phyloP scores from a whole-genome alignment of 2,888 invertebrate genomes.

The Linnaemya vulpina region DNA sequence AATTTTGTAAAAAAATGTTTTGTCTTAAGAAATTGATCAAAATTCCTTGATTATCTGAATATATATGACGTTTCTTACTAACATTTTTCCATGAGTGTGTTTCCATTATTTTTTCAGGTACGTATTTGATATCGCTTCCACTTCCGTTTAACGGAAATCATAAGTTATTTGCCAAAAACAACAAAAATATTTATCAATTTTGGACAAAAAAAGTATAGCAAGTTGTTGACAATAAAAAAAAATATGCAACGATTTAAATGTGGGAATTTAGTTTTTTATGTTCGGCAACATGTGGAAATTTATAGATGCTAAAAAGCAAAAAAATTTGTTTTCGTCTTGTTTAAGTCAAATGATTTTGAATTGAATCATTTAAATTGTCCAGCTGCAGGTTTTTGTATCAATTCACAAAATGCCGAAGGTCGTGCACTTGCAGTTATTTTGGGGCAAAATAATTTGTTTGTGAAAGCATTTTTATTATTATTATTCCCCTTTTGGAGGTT shows the following conservation, averaged over 20 bases:
- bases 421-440: not conserved
- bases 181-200: conserved; percentile 46
- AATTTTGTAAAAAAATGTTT: conserved; percentile 32
- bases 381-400: conserved; percentile 1
- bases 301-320: not conserved
- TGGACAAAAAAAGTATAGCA: conserved; percentile 32
- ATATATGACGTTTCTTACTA: conserved; percentile 73
- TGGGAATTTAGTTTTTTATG: not conserved
- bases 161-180: conserved; percentile 64
- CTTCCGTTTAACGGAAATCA: conserved; percentile 69
- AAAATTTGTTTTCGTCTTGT: not conserved
- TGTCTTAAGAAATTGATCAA: too few relatives aligned
- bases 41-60: too few relatives aligned
- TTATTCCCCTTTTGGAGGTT: not conserved
- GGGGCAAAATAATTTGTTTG: not conserved
- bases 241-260: not conserved
- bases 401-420: not conserved
- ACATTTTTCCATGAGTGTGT: conserved; percentile 72
- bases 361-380: not conserved
- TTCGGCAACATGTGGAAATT: conserved; percentile 1
- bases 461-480: not conserved
- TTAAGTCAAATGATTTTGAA: not conserved
- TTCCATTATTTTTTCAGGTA: conserved; percentile 4
- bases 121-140: conserved; percentile 60
- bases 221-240: conserved; percentile 4